Percentiles rank a stretch among this genome's conserved stretches.
phyloP scores from a whole-genome alignment of 2,888 invertebrate genomes.

The Tuta absoluta region DNA sequence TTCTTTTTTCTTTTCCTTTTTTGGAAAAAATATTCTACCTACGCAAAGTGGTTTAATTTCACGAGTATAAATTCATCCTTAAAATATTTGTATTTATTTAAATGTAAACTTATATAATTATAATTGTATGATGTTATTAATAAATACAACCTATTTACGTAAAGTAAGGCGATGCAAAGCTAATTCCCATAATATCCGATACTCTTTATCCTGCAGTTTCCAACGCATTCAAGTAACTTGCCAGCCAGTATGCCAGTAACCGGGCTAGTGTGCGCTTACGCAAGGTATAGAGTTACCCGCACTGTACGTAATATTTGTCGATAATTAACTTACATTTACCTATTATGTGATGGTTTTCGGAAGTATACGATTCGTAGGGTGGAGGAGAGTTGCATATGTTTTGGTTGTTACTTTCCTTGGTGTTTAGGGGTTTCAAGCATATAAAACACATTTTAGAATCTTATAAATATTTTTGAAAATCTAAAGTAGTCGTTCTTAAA shows the following conservation, averaged over 20 bases:
- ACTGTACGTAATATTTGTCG: constrained; percentile 19
- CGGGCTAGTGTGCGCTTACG: constrained; percentile 5
- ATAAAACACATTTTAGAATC: no score
- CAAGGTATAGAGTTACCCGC: constrained; percentile 12
- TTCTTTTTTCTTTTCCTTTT: no score
- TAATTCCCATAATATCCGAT: not conserved
- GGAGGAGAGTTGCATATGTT: constrained; percentile 7
- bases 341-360: constrained; percentile 21
- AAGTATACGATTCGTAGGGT: constrained; percentile 12
- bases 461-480: no score
- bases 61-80: no score
- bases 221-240: constrained; percentile 8
- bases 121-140: no score
- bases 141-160: no score
- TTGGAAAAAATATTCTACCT: no score
- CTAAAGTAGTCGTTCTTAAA: no score
- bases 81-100: no score
- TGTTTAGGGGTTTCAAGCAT: not conserved
- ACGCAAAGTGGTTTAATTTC: no score
- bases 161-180: not conserved
- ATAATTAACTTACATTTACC: constrained; percentile 4
- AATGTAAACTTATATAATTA: no score
- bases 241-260: not conserved
- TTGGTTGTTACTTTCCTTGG: not conserved
- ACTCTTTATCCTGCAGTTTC: constrained; percentile 2